Evolutionary conservation across 2,797 vertebrate genomes (phyloP), one percentile per base, ranked within the genome.

Genomic region (Tarsius wallacei): DNA sequence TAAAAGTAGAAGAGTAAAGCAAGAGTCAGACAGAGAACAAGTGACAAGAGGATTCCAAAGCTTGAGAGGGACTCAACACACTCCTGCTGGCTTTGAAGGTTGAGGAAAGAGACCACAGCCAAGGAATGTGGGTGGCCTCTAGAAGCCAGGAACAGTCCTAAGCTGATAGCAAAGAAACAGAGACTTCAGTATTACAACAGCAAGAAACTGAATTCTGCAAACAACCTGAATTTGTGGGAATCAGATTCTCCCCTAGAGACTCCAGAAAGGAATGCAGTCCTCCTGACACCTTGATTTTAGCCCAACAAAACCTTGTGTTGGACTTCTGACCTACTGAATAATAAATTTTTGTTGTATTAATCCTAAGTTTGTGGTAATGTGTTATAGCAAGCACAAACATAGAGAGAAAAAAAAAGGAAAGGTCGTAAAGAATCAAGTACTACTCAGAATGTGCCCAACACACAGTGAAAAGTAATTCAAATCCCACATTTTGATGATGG

Each of bases 271-370:
- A 70, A 76, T 17, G 9, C 7, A 70, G 42, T 7, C 13, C 14
- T 73, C 2, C 4, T n/a, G 49, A 76, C 2, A 87, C 10, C 49
- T 82, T 78, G 63, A 47, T 9, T n/a, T 77, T 66, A 76, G 49
- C 21, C 61, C 26, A 49, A 0, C 51, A 42, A 94, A 22, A 74
- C 19, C 24, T 42, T n/a, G 31, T 17, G 11, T 36, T 90, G 64
- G 33, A 85, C n/a, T 94, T 92, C 71, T 77, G 22, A 84, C 57
- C 47, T 66, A 81, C 4, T 70, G 15, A 97, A 53, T n/a, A 51
- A 89, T 12, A 89, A 31, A 63, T 51, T 51, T 91, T 47, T 33
- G 24, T 16, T 70, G 64, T 64, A 16, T 55, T 33, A 87, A 68
- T 57, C 57, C 15, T 93, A 63, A 87, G 4, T 21, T 15, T 92